Percentiles rank a stretch among this genome's conserved stretches.
Evolutionary conservation across 2,797 vertebrate genomes (phyloP).

Genomic region (Loris lydekkerianus): DNA sequence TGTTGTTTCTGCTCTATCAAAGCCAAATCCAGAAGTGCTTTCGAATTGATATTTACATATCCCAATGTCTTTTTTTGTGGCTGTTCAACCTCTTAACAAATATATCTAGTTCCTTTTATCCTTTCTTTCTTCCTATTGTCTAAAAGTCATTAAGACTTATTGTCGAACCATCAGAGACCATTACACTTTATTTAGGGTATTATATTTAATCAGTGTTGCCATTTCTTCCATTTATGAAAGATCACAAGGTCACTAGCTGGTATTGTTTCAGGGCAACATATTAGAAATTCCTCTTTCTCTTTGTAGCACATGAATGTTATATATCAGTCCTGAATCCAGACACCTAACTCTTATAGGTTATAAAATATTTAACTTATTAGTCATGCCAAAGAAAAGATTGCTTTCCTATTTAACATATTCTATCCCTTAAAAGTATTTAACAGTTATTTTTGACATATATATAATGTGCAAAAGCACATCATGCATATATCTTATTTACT

Average conservation of each 20-base stretch:
- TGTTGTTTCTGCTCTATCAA: background rate
- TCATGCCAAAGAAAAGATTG: background rate
- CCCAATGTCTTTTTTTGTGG: background rate
- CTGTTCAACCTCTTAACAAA: background rate
- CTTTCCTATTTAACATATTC: slow-evolving; percentile 14
- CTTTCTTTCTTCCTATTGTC: background rate
- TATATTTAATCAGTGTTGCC: background rate
- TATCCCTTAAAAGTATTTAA: background rate
- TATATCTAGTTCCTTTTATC: background rate
- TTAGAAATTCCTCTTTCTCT: background rate
- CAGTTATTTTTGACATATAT: background rate
- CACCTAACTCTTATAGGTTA: background rate
- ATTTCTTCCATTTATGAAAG: slow-evolving; percentile 1
- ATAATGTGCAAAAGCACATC: background rate
- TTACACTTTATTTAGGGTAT: background rate
- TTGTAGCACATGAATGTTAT: background rate
- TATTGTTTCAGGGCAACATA: background rate
- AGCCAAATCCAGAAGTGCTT: background rate
- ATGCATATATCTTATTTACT: background rate
- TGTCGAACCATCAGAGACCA: background rate
- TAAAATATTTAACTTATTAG: background rate
- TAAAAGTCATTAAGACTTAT: background rate
- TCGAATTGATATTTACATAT: background rate
- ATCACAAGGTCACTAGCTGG: background rate
- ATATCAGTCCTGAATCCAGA: background rate